Base-by-base conservation (phyloP, 2,888 invertebrate species). In the Thysanoteuthis rhombus region DNA sequence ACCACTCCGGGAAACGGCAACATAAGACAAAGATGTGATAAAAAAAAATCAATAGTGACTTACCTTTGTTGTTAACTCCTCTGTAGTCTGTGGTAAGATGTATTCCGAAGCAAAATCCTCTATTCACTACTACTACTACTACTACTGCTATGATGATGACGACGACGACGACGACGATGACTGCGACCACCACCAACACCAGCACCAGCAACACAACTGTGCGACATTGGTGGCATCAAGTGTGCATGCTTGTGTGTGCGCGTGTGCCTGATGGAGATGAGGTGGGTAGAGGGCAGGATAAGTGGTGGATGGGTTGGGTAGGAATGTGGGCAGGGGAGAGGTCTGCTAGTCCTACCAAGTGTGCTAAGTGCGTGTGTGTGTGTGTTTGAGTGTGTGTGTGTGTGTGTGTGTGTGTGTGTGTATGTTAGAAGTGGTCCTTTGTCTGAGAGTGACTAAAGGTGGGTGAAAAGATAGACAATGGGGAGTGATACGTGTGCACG, bases 1-100 rank as follows among this genome's bases (percentile, higher is more conserved):
- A 52, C 52, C 52, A 75, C n/a, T n/a, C n/a, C 36, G n/a, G 58
- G 75, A 75, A 75, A 75, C n/a, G n/a, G 75, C n/a, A 75, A 36
- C 75, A n/a, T 75, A 75, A 75, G 75, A n/a, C 75, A 75, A 75
- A 75, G 75, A 75, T 12, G 75, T 36, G 75, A 75, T 75, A 36
- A 75, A 75, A 75, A 75, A 75, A 75, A 75, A 75, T 75, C 75
- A 75, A 75, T 75, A 75, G 75, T 75, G 36, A 75, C 75, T 75
- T 75, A 75, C 75, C 75, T 75, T 75, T 75, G 75, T 75, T 75
- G n/a, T 75, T n/a, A 75, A 75, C 75, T 75, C 75, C 75, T 16
- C 75, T 75, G 75, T 75, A 75, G 75, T 75, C 75, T 75, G 75
- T 75, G 75, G n/a, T 75, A 75, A 75, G 75, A n/a, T 75, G 75